Evolutionary conservation across 2,797 vertebrate species (phyloP).

Genomic region (Sciurus vulgaris): DNA sequence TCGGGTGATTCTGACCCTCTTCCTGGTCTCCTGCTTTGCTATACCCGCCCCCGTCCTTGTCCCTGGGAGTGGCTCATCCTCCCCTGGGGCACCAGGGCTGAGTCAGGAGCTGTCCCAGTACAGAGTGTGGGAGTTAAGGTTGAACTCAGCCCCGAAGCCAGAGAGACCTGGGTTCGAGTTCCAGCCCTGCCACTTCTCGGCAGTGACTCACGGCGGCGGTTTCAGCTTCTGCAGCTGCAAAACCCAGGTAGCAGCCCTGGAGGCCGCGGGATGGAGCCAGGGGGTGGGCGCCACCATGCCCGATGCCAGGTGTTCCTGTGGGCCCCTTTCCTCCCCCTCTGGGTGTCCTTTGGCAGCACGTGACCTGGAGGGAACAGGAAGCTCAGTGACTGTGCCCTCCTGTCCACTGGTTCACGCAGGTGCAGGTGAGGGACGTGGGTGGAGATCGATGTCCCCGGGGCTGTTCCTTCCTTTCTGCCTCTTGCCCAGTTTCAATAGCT

Average conservation of each 20-base stretch:
- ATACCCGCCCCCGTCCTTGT: not conserved
- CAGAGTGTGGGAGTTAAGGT: conserved; percentile 51
- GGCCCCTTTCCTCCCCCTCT: rapidly evolving
- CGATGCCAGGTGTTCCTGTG: not conserved
- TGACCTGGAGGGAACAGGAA: not conserved
- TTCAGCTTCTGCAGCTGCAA: conserved; percentile 46
- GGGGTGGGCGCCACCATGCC: not conserved
- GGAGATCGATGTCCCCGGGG: not conserved
- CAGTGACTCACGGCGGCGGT: conserved; percentile 54
- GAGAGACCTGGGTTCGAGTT: conserved; percentile 22
- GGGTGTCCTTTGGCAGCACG: not conserved
- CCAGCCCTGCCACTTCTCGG: conserved; percentile 2
- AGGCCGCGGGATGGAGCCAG: not conserved
- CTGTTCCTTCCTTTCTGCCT: not conserved
- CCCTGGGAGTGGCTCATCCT: not conserved
- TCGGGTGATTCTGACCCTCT: rapidly evolving
- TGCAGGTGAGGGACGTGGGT: rapidly evolving
- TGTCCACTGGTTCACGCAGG: not conserved
- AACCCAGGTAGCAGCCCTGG: not conserved
- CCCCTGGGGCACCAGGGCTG: not conserved
- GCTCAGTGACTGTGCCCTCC: rapidly evolving
- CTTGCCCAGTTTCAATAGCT: not conserved
- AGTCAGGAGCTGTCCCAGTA: not conserved
- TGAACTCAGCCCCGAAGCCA: not conserved
- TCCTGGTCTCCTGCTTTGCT: not conserved